phyloP scores from a whole-genome alignment of 2,888 invertebrate species.

The Patella ulyssiponensis region DNA sequence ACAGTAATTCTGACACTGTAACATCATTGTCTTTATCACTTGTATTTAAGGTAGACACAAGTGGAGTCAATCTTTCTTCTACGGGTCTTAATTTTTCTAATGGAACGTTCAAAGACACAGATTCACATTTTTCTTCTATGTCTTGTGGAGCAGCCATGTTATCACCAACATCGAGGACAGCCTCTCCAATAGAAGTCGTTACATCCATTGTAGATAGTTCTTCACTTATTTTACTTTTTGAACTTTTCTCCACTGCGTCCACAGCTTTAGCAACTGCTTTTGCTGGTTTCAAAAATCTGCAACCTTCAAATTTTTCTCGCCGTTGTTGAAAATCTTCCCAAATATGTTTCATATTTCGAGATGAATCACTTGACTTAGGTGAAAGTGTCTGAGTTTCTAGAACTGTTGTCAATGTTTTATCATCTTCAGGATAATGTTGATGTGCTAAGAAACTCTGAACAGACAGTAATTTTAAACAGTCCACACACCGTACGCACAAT shows the following conservation, averaged over 20 bases:
- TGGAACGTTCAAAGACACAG: not conserved
- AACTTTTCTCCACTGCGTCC: not conserved
- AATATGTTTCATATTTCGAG: constrained; percentile 46
- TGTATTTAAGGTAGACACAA: not conserved
- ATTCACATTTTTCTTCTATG: not conserved
- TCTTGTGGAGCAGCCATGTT: not conserved
- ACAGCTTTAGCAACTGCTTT: constrained; percentile 9
- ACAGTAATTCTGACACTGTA: not conserved
- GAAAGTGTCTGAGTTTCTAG: constrained; percentile 55
- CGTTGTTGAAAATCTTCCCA: constrained; percentile 54
- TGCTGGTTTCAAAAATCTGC: constrained; percentile 13
- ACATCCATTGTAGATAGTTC: not conserved
- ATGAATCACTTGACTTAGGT: constrained; percentile 48
- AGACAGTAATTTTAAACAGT: constrained; percentile 63
- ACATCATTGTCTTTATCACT: not conserved
- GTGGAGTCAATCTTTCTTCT: not conserved
- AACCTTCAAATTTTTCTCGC: constrained; percentile 29
- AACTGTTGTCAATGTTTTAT: constrained; percentile 52
- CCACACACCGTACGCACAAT: constrained; percentile 62
- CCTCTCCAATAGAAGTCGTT: not conserved
- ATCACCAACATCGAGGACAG: not conserved
- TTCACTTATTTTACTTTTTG: not conserved
- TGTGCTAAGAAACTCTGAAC: constrained; percentile 63
- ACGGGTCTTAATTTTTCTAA: not conserved
- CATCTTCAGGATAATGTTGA: constrained; percentile 58